Base-by-base conservation (phyloP, 2,888 invertebrate species). In the Thecophora atra region DNA sequence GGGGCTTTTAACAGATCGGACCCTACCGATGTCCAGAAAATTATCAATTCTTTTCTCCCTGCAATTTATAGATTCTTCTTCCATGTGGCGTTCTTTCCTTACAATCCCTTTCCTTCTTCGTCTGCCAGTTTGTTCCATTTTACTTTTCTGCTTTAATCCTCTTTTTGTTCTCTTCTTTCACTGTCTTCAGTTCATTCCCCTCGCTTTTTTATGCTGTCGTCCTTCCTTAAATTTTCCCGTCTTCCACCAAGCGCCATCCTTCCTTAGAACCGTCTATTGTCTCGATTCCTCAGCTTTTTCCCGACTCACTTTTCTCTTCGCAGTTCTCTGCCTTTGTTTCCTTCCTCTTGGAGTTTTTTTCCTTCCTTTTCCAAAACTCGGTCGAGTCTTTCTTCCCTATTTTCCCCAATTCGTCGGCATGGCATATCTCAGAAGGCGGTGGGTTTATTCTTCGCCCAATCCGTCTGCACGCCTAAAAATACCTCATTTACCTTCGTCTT, bases 121-220 rank as follows among this genome's bases (percentile, higher is more conserved):
- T n/a, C 63, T 42, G 11, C 42, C 63, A n/a, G 8, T 37, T 3
- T 60, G 30, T 37, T 2, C 13, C 62, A 6, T 62, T 7, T 28
- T 7, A 13, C 28, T 19, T 17, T 37, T 24, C 58, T 15, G 15
- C 58, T 4, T 58, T 58, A 15, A 3, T 17, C 21, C 17, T 24
- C 2, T 58, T 28, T 8, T 58, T 42, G 42, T 63, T 42, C 17
- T 60, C 44, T 19, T 44, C 64, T 64, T 47, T 64, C 28, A 17
- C 15, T 47, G 8, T 21, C 44, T n/a, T n/a, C 42, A 8, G 26
- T 21, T 44, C 26, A 13, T 44, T 52, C 30, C 7, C n/a, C 26
- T 26, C 28, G 19, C 17, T 28, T 54, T 54, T 24, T 54, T 19
- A 11, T 13, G 13, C 19, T 15, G 19, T 47, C 44, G n/a, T 47